These are phyloP conservation scores for Enteromius paludinosus DNA, from an alignment of 2,797 vertebrate genomes.

Conservation along the genomic window DNA sequence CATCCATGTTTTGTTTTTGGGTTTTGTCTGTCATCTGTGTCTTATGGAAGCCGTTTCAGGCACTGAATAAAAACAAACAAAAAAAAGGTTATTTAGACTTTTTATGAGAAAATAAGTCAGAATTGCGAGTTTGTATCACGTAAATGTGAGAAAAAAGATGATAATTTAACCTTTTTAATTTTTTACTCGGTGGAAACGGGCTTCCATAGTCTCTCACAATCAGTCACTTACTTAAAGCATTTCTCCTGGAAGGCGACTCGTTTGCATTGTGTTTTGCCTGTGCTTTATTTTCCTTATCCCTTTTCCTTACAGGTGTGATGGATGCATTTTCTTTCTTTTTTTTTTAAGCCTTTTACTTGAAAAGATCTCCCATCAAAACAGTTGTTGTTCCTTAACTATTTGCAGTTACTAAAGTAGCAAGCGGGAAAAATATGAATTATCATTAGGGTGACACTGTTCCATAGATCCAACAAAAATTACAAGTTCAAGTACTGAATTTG, in stretches of 20 bases:
- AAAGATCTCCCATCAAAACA: neutral
- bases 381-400: neutral
- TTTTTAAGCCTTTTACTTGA: neutral
- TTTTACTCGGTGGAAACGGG: no score
- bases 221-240: neutral
- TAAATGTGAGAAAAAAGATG: no score
- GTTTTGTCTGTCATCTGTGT: conserved; percentile 4
- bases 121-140: no score
- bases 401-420: neutral
- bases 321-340: conserved; percentile 28
- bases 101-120: no score
- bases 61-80: no score
- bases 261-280: conserved; percentile 4
- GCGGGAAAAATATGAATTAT: neutral
- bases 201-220: neutral
- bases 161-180: no score
- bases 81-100: no score
- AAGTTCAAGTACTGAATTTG: neutral
- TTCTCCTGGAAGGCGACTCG: conserved; percentile 2
- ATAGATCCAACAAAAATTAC: neutral
- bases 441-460: neutral
- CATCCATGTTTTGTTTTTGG: neutral
- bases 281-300: neutral
- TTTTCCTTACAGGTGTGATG: conserved; percentile 35
- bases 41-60: neutral